These are phyloP conservation scores for Hypomecis atomaria DNA, from an alignment of 2,888 invertebrate species.

Conservation along the genomic window DNA sequence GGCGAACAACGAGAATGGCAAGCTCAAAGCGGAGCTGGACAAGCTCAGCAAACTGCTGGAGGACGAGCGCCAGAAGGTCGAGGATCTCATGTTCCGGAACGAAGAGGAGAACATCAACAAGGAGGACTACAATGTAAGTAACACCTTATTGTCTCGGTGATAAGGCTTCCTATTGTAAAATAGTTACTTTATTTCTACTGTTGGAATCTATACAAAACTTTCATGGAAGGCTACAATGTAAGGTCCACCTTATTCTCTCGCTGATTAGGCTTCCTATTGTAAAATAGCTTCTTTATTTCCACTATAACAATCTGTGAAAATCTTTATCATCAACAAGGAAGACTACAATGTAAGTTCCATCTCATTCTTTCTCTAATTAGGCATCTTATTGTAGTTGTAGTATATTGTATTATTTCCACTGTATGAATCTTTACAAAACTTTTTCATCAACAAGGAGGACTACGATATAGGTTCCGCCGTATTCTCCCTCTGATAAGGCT, in stretches of 20 bases:
- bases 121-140: conserved; percentile 92
- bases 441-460: too few species aligned
- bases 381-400: not conserved
- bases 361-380: not conserved
- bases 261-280: too few species aligned
- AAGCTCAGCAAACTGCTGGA: conserved; percentile 87
- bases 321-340: conserved; percentile 88
- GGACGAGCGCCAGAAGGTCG: conserved; percentile 92
- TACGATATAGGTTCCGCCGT: too few species aligned
- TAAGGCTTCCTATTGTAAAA: not conserved
- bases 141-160: not conserved
- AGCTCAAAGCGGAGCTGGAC: conserved; percentile 83
- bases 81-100: conserved; percentile 95
- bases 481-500: too few species aligned
- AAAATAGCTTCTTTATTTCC: too few species aligned
- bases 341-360: conserved; percentile 90
- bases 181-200: not conserved
- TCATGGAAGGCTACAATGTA: too few species aligned
- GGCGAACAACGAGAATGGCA: conserved; percentile 81
- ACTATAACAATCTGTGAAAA: too few species aligned
- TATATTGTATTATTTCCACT: not conserved
- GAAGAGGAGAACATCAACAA: conserved; percentile 96
- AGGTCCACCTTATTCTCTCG: too few species aligned
- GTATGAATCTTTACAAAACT: too few species aligned
- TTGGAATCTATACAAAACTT: too few species aligned